A percentile compares a stretch with the other conserved stretches of the same genome.
These are phyloP conservation scores for Parnassius mnemosyne DNA, from an alignment of 2,888 invertebrate genomes.

Conservation along the genomic window DNA sequence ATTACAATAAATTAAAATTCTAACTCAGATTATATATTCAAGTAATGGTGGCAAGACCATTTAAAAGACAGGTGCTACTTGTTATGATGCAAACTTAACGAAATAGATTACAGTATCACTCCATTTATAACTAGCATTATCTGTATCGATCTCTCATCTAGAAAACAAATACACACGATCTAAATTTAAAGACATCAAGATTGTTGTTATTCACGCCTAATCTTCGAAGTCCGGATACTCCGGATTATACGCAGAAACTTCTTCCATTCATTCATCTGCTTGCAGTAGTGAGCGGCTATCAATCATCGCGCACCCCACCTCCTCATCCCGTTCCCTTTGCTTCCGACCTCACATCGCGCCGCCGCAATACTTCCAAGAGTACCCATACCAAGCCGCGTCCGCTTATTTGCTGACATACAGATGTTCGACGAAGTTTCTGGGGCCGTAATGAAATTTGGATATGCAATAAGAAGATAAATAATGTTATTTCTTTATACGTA, in stretches of 20 bases:
- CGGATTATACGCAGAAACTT: conserved; percentile 20
- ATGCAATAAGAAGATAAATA: conserved; percentile 10
- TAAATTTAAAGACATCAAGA: conserved; percentile 6
- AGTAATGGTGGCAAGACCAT: too few relatives aligned
- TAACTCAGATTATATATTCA: too few relatives aligned
- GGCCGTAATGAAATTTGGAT: conserved; percentile 25
- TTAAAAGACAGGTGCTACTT: too few relatives aligned
- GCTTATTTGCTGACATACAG: conserved; percentile 29
- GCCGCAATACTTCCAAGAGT: conserved; percentile 39
- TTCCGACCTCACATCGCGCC: conserved; percentile 31
- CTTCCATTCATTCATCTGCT: conserved; percentile 20
- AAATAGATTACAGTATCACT: too few relatives aligned
- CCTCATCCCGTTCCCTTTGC: conserved; percentile 28
- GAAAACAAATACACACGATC: conserved; percentile 7
- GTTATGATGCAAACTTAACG: too few relatives aligned
- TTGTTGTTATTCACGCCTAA: conserved; percentile 14
- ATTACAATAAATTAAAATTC: too few relatives aligned
- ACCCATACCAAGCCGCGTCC: conserved; percentile 17
- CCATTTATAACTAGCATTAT: too few relatives aligned
- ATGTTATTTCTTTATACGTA: conserved; percentile 21
- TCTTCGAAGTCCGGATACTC: conserved; percentile 22
- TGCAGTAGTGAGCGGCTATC: conserved; percentile 37
- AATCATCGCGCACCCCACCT: conserved; percentile 40
- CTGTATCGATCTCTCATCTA: background rate
- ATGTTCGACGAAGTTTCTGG: conserved; percentile 27